These are phyloP conservation scores for Menidia menidia DNA, from an alignment of 2,797 vertebrate genomes.

Conservation along the genomic window DNA sequence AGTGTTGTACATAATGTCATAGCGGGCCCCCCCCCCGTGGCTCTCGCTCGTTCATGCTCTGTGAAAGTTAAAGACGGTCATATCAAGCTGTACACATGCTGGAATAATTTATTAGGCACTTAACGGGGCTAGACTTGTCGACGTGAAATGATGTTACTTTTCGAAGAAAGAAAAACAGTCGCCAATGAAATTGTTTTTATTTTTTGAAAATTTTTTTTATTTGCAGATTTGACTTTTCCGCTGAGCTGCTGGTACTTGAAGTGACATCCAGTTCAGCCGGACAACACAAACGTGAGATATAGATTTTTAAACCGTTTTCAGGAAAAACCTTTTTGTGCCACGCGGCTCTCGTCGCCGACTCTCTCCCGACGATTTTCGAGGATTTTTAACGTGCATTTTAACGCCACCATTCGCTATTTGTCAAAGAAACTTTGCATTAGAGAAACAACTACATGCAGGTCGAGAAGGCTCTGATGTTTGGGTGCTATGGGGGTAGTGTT, in stretches of 20 bases:
- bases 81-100: conserved; percentile 19
- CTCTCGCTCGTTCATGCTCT: conserved; percentile 24
- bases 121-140: conserved; percentile 2
- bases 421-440: neutral
- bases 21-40: conserved; percentile 13
- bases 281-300: conserved; percentile 9
- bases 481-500: neutral
- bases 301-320: neutral
- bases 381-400: neutral
- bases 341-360: neutral
- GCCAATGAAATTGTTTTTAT: too few relatives aligned
- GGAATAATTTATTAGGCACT: conserved; percentile 23
- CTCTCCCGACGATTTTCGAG: neutral
- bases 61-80: conserved; percentile 14
- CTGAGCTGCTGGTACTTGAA: neutral
- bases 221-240: neutral
- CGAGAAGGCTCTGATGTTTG: neutral
- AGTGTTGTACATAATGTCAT: conserved; percentile 45
- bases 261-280: neutral
- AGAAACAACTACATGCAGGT: neutral
- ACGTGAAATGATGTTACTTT: conserved; percentile 7
- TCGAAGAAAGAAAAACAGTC: neutral
- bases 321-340: conserved; percentile 17
- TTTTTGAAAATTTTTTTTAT: neutral
- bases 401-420: neutral